Evolutionary conservation across 2,113 vertebrate species (phyloP).

Genomic region (Chaetura pelagica): DNA sequence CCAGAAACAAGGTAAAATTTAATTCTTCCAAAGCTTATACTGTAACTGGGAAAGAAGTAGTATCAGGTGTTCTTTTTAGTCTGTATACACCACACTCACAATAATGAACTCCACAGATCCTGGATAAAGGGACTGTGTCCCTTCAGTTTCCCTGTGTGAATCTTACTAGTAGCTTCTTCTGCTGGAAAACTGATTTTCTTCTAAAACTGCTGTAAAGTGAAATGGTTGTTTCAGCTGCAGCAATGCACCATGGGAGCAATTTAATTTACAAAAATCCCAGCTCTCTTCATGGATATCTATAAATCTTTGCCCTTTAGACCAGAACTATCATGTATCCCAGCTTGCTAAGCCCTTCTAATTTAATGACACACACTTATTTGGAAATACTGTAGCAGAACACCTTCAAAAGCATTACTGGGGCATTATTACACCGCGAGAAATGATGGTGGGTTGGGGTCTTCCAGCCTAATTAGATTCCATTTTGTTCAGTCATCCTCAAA

Average conservation of each 20-base stretch:
- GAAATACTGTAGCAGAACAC: conserved; percentile 19
- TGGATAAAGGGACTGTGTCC: background rate
- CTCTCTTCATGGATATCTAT: background rate
- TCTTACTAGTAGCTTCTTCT: background rate
- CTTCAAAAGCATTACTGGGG: conserved; percentile 5
- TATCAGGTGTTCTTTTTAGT: background rate
- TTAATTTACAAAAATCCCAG: background rate
- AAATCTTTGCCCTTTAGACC: conserved; percentile 14
- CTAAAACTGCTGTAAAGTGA: background rate
- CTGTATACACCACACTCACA: background rate
- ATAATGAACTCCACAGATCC: background rate
- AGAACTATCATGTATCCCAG: background rate
- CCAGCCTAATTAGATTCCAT: conserved; percentile 53
- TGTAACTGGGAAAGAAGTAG: background rate
- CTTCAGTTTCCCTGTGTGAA: background rate
- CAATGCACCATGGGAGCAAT: background rate
- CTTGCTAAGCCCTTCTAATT: background rate
- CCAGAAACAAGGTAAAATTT: background rate
- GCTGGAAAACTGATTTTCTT: background rate
- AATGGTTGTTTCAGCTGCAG: background rate
- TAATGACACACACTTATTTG: conserved; percentile 4
- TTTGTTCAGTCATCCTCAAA: conserved; percentile 54
- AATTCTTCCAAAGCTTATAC: background rate
- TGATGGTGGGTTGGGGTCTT: conserved; percentile 26
- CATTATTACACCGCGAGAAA: conserved; percentile 30